phyloP scores from a whole-genome alignment of 2,113 vertebrate species.

The Festucalex cinctus region DNA sequence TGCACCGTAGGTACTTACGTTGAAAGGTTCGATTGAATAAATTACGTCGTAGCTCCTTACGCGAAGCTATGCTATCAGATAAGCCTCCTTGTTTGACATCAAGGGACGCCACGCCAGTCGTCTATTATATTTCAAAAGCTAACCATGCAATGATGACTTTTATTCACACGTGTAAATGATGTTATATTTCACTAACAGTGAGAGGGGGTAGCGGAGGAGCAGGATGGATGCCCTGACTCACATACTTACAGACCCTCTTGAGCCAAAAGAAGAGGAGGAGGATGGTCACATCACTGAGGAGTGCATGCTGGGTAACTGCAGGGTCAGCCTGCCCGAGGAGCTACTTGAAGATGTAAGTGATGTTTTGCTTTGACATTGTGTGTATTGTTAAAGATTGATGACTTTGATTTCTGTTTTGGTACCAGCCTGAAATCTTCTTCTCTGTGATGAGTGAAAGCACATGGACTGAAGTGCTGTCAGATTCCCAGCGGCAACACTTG shows the following conservation, averaged over 20 bases:
- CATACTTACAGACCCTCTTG: constrained; percentile 88
- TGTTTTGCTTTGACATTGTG: background rate
- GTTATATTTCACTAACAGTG: background rate
- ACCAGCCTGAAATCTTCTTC: constrained; percentile 93
- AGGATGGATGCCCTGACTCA: constrained; percentile 88
- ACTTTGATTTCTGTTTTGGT: constrained; percentile 12
- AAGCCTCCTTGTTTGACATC: background rate
- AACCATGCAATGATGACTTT: background rate
- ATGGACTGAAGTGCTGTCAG: constrained; percentile 86
- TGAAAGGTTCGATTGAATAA: background rate
- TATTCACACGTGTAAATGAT: background rate
- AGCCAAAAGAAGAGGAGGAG: constrained; percentile 77
- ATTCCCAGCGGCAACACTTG: constrained; percentile 85
- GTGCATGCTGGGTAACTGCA: constrained; percentile 84
- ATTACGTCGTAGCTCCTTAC: background rate
- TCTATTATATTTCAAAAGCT: no score
- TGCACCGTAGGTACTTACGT: background rate
- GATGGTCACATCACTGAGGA: constrained; percentile 87
- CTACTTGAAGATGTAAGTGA: constrained; percentile 91
- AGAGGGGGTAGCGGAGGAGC: background rate
- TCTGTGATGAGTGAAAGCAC: constrained; percentile 89
- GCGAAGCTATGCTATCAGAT: background rate
- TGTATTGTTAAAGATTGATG: background rate
- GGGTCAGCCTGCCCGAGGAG: constrained; percentile 89
- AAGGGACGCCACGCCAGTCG: background rate